Conservation (phyloP, 2,113 vertebrate genomes). For the Cavia aperea region DNA sequence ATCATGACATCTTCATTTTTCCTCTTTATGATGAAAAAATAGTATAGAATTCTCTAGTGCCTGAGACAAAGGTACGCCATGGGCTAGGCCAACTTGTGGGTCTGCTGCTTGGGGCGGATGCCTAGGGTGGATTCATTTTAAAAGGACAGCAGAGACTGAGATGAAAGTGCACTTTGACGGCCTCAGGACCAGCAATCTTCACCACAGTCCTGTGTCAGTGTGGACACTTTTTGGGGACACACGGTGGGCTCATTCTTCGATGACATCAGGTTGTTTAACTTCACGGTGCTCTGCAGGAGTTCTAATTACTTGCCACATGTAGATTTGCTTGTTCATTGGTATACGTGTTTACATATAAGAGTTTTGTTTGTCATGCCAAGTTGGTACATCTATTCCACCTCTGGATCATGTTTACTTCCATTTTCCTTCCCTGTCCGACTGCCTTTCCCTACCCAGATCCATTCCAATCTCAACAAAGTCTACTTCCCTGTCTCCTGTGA, state of each 20-base stretch:
- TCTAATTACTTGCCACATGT: neutral
- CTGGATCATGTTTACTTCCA: neutral
- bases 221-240: neutral
- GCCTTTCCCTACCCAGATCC: neutral
- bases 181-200: neutral
- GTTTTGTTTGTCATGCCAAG: neutral
- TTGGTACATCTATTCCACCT: neutral
- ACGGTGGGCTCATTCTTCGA: neutral
- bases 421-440: neutral
- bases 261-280: neutral
- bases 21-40: neutral
- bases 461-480: neutral
- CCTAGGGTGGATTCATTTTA: neutral
- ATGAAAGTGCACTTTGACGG: neutral
- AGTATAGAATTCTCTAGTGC: neutral
- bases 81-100: neutral
- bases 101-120: neutral
- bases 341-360: neutral
- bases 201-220: accelerated
- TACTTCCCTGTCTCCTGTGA: neutral
- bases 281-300: neutral
- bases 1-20: neutral
- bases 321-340: neutral
- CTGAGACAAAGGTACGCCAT: neutral
- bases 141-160: neutral